Percentiles rank a stretch among this genome's conserved stretches.
Evolutionary conservation across 2,113 vertebrate genomes (phyloP).

Genomic region (Hipposideros armiger): DNA sequence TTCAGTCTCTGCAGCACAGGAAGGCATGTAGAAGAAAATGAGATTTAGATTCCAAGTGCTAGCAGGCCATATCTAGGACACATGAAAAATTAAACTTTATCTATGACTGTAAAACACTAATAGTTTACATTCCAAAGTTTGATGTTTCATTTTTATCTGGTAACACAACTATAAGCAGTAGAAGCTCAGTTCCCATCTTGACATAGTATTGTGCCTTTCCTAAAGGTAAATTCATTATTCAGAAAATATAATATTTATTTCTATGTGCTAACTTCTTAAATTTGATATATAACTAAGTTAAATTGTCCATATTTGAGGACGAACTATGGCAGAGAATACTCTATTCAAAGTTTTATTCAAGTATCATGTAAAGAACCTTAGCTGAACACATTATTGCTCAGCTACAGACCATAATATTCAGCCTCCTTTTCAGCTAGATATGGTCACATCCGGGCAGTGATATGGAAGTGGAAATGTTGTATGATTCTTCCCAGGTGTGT

Average conservation of each 20-base stretch:
- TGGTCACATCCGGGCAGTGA: neutral
- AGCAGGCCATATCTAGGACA: neutral
- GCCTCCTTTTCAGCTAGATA: neutral
- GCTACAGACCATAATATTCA: neutral
- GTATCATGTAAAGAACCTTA: neutral
- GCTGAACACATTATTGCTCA: neutral
- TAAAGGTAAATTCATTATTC: conserved; percentile 1
- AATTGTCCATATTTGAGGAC: neutral
- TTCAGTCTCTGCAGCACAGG: neutral
- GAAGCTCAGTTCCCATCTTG: neutral
- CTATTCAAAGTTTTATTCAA: neutral
- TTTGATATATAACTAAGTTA: neutral
- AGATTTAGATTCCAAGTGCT: neutral
- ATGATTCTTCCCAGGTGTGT: neutral
- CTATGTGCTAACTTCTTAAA: neutral
- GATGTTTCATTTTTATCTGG: neutral
- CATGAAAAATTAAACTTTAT: neutral
- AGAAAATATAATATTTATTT: conserved; percentile 5
- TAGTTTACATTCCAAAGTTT: neutral
- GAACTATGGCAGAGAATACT: neutral
- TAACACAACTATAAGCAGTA: neutral
- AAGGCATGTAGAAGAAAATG: neutral
- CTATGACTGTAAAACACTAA: neutral
- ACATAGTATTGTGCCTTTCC: neutral
- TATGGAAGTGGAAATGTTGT: neutral